Conservation (phyloP, 1,140 invertebrate species). For the Drosophila bocki region DNA sequence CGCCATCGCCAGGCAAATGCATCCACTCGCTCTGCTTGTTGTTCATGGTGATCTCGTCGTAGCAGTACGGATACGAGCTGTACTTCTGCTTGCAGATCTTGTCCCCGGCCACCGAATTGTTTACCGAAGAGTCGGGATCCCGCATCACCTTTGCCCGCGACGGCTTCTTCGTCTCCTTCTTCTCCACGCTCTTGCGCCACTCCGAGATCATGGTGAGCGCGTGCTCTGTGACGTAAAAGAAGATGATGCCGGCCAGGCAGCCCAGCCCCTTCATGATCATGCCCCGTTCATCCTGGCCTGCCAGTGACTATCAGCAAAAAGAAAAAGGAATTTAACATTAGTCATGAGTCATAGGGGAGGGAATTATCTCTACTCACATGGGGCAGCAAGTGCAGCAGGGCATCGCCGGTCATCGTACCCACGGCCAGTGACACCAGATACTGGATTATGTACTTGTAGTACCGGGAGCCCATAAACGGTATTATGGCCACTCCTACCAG, state of each 20-base stretch:
- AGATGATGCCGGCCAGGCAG: conserved; percentile 92
- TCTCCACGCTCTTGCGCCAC: conserved; percentile 90
- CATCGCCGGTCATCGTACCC: conserved; percentile 96
- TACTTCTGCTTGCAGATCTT: conserved; percentile 94
- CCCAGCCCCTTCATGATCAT: conserved; percentile 94
- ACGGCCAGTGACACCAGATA: conserved; percentile 96
- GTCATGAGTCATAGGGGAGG: background rate
- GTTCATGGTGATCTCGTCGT: conserved; percentile 91
- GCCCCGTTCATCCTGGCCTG: conserved; percentile 78
- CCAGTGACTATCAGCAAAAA: conserved; percentile 56
- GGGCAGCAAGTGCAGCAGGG: conserved; percentile 95
- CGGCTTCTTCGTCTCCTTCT: conserved; percentile 87
- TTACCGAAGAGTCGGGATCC: conserved; percentile 86
- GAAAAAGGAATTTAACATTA: background rate
- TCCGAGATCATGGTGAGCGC: conserved; percentile 92
- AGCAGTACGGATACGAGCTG: conserved; percentile 93
- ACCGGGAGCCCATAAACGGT: conserved; percentile 94
- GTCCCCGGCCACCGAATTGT: conserved; percentile 86
- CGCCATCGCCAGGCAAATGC: conserved; percentile 66
- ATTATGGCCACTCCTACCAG: conserved; percentile 93
- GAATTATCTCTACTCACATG: conserved; percentile 88
- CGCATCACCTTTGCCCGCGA: conserved; percentile 88
- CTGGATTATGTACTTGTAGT: conserved; percentile 95
- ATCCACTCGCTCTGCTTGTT: conserved; percentile 88
- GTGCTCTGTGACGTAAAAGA: conserved; percentile 95